Percentiles rank a stretch among this genome's conserved stretches.
These are phyloP conservation scores for Ophion ellenae DNA, from an alignment of 2,888 invertebrate species.

Conservation along the genomic window DNA sequence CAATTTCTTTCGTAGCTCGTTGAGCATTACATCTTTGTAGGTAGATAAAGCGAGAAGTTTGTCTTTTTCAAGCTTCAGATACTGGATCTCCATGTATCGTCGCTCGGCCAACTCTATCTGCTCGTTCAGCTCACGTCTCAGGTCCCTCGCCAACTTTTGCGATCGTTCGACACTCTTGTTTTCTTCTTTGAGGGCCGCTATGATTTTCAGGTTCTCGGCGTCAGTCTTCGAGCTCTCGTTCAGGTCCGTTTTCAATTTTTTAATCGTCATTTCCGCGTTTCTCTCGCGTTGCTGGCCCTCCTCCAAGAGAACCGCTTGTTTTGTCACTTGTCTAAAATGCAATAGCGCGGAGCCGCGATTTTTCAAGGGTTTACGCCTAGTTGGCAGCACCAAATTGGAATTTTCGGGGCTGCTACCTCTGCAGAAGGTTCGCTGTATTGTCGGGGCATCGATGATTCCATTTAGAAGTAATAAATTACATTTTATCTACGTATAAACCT, in stretches of 20 bases:
- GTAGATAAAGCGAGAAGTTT: constrained; percentile 72
- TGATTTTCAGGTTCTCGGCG: constrained; percentile 56
- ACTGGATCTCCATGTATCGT: constrained; percentile 71
- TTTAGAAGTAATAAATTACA: too few relatives aligned
- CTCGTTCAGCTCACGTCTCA: constrained; percentile 70
- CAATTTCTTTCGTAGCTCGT: constrained; percentile 70
- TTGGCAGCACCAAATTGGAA: too few relatives aligned
- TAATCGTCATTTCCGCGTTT: constrained; percentile 60
- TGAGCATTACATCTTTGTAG: constrained; percentile 72
- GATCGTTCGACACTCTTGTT: constrained; percentile 63
- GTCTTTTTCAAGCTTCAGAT: constrained; percentile 74
- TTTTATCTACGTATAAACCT: too few relatives aligned
- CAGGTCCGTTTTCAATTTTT: constrained; percentile 64
- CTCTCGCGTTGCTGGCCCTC: constrained; percentile 66
- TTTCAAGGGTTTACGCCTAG: background rate
- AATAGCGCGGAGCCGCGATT: constrained; percentile 6
- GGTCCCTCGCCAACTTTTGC: constrained; percentile 68
- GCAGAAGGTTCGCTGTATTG: too few relatives aligned
- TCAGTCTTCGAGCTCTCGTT: constrained; percentile 58
- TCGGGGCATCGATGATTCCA: too few relatives aligned
- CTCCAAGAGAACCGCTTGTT: constrained; percentile 66
- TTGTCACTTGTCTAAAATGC: constrained; percentile 70
- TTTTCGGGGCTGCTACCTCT: too few relatives aligned
- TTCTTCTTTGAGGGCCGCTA: constrained; percentile 64
- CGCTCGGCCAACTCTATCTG: constrained; percentile 72